Percentiles rank a stretch among this genome's conserved stretches.
Conservation (phyloP, 2,797 vertebrate genomes). For the Aphelocoma californica region DNA sequence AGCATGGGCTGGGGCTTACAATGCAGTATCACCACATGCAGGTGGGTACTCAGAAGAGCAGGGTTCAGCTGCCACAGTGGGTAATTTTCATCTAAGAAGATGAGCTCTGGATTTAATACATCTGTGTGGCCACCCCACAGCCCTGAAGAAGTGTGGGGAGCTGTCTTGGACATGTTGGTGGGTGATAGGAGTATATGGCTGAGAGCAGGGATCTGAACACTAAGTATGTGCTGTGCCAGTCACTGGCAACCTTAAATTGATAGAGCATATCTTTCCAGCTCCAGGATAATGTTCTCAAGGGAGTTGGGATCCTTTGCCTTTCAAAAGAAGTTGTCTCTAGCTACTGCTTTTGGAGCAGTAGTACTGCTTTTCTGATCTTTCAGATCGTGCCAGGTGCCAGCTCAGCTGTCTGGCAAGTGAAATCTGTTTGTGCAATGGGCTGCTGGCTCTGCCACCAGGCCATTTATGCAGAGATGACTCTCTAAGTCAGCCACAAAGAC, state of each 20-base stretch:
- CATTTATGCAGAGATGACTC: not conserved
- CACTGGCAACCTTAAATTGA: not conserved
- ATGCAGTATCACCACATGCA: fast-evolving
- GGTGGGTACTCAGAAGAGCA: not conserved
- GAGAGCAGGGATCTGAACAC: not conserved
- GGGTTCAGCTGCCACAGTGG: not conserved
- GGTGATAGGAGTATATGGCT: not conserved
- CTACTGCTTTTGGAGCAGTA: not conserved
- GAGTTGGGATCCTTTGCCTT: not conserved
- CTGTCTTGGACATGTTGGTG: not conserved
- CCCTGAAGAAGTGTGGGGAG: not conserved
- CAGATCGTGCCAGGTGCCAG: fast-evolving
- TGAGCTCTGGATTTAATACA: not conserved
- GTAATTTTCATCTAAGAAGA: not conserved
- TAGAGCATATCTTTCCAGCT: not conserved
- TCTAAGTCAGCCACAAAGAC: not conserved
- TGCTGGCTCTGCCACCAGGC: not conserved
- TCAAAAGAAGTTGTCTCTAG: not conserved
- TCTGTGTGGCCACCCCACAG: not conserved
- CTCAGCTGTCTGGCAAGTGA: not conserved
- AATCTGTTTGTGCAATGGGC: not conserved
- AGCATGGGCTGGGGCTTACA: not conserved
- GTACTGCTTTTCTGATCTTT: not conserved
- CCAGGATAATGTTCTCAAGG: not conserved
- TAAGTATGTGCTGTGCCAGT: not conserved